These are phyloP conservation scores for Drosophila anomelani DNA, from an alignment of 2,888 invertebrate genomes.

Conservation along the genomic window DNA sequence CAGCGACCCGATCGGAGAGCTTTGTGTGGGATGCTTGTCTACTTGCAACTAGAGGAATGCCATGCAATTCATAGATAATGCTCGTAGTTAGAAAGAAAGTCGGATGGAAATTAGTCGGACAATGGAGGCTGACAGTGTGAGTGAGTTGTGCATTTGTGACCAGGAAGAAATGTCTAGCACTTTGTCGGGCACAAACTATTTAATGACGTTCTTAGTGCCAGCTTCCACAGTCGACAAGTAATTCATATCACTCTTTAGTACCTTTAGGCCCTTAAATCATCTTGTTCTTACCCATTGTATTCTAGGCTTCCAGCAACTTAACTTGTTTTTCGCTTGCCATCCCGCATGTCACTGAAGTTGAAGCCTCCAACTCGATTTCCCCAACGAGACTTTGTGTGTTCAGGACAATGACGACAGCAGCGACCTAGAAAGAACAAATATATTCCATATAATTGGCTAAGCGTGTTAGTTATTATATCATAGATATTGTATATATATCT, in stretches of 20 bases:
- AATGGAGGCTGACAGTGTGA: conserved; percentile 46
- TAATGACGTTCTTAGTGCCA: conserved; percentile 11
- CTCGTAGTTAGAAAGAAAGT: conserved; percentile 58
- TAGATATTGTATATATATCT: conserved; percentile 19
- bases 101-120: conserved; percentile 63
- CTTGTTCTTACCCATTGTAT: not conserved
- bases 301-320: not conserved
- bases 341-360: conserved; percentile 28
- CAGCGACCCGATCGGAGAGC: conserved; percentile 49
- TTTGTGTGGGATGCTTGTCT: conserved; percentile 45
- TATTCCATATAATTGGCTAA: conserved; percentile 21
- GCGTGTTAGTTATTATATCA: conserved; percentile 48
- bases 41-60: conserved; percentile 42
- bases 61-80: conserved; percentile 33
- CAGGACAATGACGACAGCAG: conserved; percentile 53
- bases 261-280: not conserved
- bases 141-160: conserved; percentile 37
- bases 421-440: conserved; percentile 48
- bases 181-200: conserved; percentile 26
- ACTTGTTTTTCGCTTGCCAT: conserved; percentile 18
- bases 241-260: not conserved
- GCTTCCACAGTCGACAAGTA: not conserved
- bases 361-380: conserved; percentile 16
- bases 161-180: conserved; percentile 67
- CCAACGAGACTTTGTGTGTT: conserved; percentile 7